Base-by-base conservation (phyloP, 2,113 vertebrate genomes). In the Balaenoptera acutorostrata region DNA sequence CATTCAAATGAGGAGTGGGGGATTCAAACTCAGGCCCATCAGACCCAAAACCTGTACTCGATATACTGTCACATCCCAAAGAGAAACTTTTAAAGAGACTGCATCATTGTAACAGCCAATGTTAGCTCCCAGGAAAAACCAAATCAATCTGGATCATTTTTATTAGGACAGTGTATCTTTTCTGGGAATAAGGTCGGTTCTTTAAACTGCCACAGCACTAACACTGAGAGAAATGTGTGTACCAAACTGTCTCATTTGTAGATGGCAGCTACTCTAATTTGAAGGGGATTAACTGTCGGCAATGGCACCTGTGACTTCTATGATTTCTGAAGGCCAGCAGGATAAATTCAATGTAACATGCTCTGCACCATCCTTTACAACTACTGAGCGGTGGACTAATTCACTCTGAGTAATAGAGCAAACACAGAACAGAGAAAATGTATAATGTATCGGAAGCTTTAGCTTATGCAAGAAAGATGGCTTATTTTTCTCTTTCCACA, bases 321-420 rank as follows among this genome's bases (percentile, higher is more conserved):
- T 21, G 39, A 89, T 52, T 83, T 78, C 89, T 6, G 17, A 93
- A 89, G 59, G 4, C 89, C 49, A 33, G 80, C 14, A 36, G 72
- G 83, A 80, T 95, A 93, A 93, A 95, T 88, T 74, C 91, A 97
- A 49, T 3, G 29, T 10, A 82, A 88, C 33, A 6, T 93, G 75
- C 52, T 74, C 89, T 44, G 25, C 13, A 61, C 63, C 77, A 95
- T 96, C 74, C 44, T 95, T 97, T 91, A 97, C 78, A 31, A 57
- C 21, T 14, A 36, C 20, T 0, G 8, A 88, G 63, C 15, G 9
- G 57, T 29, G 6, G 95, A 83, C 29, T 93, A 72, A 41, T 71
- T 61, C 80, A 15, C 18, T 92, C 61, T 93, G 83, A 97, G 88
- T 87, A 97, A 98, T 31, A 89, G 85, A 89, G 63, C 41, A 75